These are phyloP conservation scores for Neuroterus valhalla DNA, from an alignment of 1,140 invertebrate species.

Conservation along the genomic window DNA sequence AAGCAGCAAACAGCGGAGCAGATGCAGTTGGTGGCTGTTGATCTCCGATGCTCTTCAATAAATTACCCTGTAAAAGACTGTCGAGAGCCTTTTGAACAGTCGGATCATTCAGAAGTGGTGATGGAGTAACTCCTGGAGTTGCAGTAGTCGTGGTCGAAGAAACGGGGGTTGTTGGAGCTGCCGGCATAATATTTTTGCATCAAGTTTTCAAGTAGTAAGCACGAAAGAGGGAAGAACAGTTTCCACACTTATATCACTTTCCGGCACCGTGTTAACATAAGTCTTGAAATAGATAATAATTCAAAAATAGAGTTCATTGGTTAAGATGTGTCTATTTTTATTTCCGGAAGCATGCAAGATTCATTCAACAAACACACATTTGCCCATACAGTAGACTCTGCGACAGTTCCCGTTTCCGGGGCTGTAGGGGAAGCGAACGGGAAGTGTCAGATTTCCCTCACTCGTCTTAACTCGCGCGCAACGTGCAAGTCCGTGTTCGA, in stretches of 20 bases:
- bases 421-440: no score
- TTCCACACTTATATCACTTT: conserved; percentile 28
- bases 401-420: no score
- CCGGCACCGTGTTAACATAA: background rate
- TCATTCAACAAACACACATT: no score
- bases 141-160: conserved; percentile 54
- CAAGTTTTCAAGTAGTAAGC: conserved; percentile 27
- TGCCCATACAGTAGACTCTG: no score
- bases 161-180: conserved; percentile 57
- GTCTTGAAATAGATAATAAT: conserved; percentile 19
- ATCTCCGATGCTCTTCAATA: conserved; percentile 76
- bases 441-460: no score
- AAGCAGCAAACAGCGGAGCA: conserved; percentile 71
- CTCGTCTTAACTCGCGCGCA: no score
- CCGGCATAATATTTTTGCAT: conserved; percentile 48
- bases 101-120: conserved; percentile 81
- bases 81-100: conserved; percentile 86
- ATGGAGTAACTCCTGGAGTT: conserved; percentile 65
- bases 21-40: conserved; percentile 57
- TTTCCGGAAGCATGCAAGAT: no score
- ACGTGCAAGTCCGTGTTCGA: no score
- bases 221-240: conserved; percentile 4
- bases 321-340: background rate
- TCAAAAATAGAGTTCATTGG: background rate
- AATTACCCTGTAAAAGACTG: conserved; percentile 81